Conservation (phyloP, 2,797 vertebrate species). For the Danionella dracula region DNA sequence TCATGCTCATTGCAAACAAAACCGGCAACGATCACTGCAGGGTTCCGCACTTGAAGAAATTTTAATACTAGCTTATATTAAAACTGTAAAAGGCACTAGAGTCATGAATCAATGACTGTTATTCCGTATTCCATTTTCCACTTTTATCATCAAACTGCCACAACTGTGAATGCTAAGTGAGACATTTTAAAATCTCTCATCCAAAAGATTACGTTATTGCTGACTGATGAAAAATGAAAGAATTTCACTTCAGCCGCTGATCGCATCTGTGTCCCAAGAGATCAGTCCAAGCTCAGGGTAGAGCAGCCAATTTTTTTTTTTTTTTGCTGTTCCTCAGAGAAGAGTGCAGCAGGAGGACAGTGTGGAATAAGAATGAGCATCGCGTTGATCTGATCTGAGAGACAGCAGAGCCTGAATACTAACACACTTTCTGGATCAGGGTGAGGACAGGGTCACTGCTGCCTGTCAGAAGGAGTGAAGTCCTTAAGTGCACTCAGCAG, state of each 20-base stretch:
- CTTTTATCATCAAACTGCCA: too few relatives aligned
- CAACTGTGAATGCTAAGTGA: too few relatives aligned
- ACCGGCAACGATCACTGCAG: too few relatives aligned
- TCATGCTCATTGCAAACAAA: too few relatives aligned
- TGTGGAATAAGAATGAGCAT: conserved; percentile 11
- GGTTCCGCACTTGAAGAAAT: too few relatives aligned
- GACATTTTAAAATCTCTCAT: too few relatives aligned
- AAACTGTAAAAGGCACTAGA: too few relatives aligned
- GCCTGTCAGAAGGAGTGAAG: conserved; percentile 20
- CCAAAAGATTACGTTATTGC: too few relatives aligned
- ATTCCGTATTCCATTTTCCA: too few relatives aligned
- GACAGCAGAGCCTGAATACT: conserved; percentile 3
- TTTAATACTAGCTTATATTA: too few relatives aligned
- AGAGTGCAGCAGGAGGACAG: neutral
- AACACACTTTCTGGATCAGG: conserved; percentile 12
- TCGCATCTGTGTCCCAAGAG: neutral
- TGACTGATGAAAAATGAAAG: conserved; percentile 22
- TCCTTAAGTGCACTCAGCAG: conserved; percentile 28
- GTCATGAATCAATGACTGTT: too few relatives aligned
- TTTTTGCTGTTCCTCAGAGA: neutral
- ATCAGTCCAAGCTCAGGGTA: neutral
- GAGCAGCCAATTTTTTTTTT: conserved; percentile 19
- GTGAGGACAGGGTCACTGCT: conserved; percentile 23
- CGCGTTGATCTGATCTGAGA: conserved; percentile 8
- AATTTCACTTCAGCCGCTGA: neutral